A percentile compares a stretch with the other conserved stretches of the same genome.
phyloP scores from a whole-genome alignment of 2,888 invertebrate species.

The Drosophila yooni region DNA sequence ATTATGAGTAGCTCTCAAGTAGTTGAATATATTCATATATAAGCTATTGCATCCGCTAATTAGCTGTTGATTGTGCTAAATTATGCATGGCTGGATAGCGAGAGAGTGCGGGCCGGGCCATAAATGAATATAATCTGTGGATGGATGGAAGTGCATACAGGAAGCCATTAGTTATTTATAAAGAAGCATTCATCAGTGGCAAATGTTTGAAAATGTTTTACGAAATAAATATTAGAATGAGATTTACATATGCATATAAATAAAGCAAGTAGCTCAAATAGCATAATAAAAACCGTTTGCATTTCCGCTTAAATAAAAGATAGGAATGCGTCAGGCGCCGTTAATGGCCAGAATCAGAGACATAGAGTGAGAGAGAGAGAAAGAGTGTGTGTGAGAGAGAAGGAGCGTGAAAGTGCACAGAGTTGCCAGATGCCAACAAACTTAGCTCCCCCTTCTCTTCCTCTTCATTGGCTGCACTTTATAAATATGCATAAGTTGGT shows the following conservation, averaged over 20 bases:
- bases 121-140: background rate
- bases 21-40: constrained; percentile 9
- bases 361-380: no score
- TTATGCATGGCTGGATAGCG: constrained; percentile 32
- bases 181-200: constrained; percentile 45
- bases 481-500: constrained; percentile 71
- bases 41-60: constrained; percentile 56
- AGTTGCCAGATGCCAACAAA: constrained; percentile 27
- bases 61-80: constrained; percentile 48
- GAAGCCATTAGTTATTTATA: constrained; percentile 57
- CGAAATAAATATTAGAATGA: constrained; percentile 32
- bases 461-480: constrained; percentile 51
- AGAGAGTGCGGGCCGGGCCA: background rate
- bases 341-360: constrained; percentile 47
- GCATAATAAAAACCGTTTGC: constrained; percentile 70
- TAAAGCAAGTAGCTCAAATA: constrained; percentile 57
- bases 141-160: constrained; percentile 43
- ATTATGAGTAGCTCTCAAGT: constrained; percentile 2
- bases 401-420: constrained; percentile 4
- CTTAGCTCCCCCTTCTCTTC: constrained; percentile 11
- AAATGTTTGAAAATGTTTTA: constrained; percentile 38
- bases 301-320: constrained; percentile 74
- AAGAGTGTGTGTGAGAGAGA: background rate
- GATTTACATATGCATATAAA: constrained; percentile 42
- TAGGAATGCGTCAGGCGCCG: constrained; percentile 56